Evolutionary conservation across 2,797 vertebrate genomes (phyloP).

Genomic region (Choloepus didactylus): DNA sequence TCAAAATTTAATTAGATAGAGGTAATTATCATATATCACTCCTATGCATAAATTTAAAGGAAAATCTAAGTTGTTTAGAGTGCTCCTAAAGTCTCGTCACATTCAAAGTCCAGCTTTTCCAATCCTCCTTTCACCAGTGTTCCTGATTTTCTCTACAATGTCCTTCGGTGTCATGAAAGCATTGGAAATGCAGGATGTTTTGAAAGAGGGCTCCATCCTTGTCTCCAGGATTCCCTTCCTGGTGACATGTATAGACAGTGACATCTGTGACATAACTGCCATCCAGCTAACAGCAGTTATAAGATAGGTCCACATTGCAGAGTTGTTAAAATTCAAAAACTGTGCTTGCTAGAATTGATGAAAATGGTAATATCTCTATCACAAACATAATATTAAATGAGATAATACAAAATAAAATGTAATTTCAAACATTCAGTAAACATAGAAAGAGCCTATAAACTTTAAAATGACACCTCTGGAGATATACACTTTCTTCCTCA

Average conservation of each 20-base stretch:
- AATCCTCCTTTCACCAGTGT: background rate
- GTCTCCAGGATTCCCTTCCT: background rate
- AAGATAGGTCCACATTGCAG: background rate
- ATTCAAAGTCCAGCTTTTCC: background rate
- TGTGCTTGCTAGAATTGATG: background rate
- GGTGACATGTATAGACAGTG: fast-evolving
- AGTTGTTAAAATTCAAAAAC: background rate
- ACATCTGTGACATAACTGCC: too few relatives aligned
- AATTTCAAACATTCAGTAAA: background rate
- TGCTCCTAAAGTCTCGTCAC: background rate
- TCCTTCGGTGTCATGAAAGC: too few relatives aligned
- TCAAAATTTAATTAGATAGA: background rate
- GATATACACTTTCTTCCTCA: background rate
- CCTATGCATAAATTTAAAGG: background rate
- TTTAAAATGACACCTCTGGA: background rate
- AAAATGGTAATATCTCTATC: background rate
- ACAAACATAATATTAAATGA: background rate
- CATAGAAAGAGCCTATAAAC: background rate
- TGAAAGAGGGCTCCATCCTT: background rate
- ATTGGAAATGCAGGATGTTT: fast-evolving
- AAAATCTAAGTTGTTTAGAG: background rate
- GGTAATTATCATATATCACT: background rate
- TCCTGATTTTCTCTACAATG: background rate
- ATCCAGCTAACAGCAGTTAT: background rate
- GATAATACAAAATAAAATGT: background rate